phyloP scores from a whole-genome alignment of 2,797 vertebrate genomes.

The Spea hammondii region DNA sequence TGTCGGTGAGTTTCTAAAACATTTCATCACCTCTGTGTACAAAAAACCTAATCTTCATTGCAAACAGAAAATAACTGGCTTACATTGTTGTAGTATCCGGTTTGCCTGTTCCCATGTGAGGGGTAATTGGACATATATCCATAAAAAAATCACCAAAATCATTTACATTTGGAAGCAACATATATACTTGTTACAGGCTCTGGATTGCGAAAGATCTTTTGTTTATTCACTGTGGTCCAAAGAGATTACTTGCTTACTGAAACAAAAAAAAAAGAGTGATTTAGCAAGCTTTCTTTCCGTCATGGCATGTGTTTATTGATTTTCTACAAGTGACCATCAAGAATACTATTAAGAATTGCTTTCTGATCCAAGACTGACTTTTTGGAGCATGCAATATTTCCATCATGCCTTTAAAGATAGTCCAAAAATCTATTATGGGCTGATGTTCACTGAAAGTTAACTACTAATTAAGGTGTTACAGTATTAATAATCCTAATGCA shows the following conservation, averaged over 20 bases:
- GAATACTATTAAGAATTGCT: conserved; percentile 35
- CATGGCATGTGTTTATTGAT: conserved; percentile 50
- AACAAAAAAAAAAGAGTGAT: conserved; percentile 42
- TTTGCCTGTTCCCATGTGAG: neutral
- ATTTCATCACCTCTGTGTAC: too few relatives aligned
- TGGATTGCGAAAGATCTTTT: conserved; percentile 29
- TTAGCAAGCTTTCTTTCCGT: conserved; percentile 39
- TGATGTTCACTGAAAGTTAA: neutral
- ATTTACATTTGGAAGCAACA: conserved; percentile 35
- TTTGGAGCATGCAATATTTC: neutral
- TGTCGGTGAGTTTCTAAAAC: too few relatives aligned
- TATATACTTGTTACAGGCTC: conserved; percentile 32
- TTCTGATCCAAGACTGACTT: conserved; percentile 24
- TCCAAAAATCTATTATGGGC: neutral
- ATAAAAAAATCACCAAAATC: conserved; percentile 7
- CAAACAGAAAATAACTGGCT: too few relatives aligned
- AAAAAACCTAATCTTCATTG: too few relatives aligned
- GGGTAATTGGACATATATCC: neutral
- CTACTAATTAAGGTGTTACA: neutral
- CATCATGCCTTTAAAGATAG: neutral
- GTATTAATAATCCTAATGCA: too few relatives aligned
- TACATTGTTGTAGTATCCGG: too few relatives aligned
- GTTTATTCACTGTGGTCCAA: conserved; percentile 39
- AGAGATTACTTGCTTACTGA: conserved; percentile 43
- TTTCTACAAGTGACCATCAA: conserved; percentile 43